These are phyloP conservation scores for Microcebus griseorufus DNA, from an alignment of 2,113 vertebrate genomes.

Conservation along the genomic window DNA sequence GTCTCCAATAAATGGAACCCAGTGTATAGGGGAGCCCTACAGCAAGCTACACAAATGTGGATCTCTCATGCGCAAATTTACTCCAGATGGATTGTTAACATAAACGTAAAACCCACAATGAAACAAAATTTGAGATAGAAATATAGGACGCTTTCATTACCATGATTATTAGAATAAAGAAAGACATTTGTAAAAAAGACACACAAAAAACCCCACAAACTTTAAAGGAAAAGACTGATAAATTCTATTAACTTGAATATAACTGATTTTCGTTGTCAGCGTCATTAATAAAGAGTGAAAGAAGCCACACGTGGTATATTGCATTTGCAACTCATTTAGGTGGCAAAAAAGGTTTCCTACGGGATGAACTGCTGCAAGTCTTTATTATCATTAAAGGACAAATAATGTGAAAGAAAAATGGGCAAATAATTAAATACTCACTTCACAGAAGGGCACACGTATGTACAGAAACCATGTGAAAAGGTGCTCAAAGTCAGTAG, in stretches of 20 bases:
- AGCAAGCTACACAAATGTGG: not conserved
- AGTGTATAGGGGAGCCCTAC: fast-evolving
- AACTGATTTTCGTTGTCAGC: not conserved
- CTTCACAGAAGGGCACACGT: not conserved
- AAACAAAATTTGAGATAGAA: not conserved
- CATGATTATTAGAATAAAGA: not conserved
- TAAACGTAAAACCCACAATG: not conserved
- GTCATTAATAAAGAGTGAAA: not conserved
- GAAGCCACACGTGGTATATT: too few relatives aligned
- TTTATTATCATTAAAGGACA: not conserved
- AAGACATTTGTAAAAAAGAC: not conserved
- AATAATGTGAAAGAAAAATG: not conserved
- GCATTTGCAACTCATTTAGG: not conserved
- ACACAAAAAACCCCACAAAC: not conserved
- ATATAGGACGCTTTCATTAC: not conserved
- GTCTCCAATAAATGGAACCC: not conserved
- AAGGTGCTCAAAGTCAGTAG: too few relatives aligned
- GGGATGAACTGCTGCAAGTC: not conserved
- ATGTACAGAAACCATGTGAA: too few relatives aligned
- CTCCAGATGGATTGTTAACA: not conserved
- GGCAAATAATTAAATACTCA: not conserved
- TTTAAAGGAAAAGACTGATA: not conserved
- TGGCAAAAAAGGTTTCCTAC: not conserved
- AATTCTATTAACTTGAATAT: not conserved
- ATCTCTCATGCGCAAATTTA: too few relatives aligned